These are phyloP conservation scores for Salarias fasciatus DNA, from an alignment of 2,797 vertebrate genomes.

Conservation along the genomic window DNA sequence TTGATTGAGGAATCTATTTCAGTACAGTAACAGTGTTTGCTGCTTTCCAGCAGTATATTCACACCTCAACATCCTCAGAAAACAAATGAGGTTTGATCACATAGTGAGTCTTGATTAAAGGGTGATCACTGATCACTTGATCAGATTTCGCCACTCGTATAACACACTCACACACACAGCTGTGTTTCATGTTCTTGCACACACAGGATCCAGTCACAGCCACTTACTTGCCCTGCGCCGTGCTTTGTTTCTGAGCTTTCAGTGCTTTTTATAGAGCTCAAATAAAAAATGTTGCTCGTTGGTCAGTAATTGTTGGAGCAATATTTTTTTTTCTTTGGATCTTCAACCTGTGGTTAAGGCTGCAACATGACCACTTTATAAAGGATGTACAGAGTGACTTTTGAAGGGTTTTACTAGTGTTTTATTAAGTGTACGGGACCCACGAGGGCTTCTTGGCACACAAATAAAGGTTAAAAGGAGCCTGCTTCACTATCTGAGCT, in stretches of 20 bases:
- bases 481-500: background rate
- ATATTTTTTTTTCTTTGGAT: constrained; percentile 7
- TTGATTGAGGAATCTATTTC: too few species aligned
- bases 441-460: background rate
- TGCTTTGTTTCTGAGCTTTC: background rate
- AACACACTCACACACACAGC: constrained; percentile 7
- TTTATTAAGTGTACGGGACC: constrained; percentile 19
- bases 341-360: constrained; percentile 24
- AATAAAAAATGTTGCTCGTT: background rate
- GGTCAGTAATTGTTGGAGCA: constrained; percentile 8
- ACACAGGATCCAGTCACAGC: constrained; percentile 8
- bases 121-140: constrained; percentile 51
- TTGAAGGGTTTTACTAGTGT: constrained; percentile 9
- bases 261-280: constrained; percentile 1
- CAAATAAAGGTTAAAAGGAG: constrained; percentile 2
- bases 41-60: constrained; percentile 6
- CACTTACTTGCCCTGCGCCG: constrained; percentile 1
- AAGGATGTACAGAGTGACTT: constrained; percentile 10
- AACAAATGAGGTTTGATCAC: constrained; percentile 41
- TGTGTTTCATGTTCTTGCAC: background rate
- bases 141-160: constrained; percentile 49
- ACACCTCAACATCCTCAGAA: constrained; percentile 14
- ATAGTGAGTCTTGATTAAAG: constrained; percentile 42
- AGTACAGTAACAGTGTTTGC: too few species aligned
- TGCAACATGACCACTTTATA: constrained; percentile 8